Percentiles rank a stretch among this genome's conserved stretches.
phyloP scores from a whole-genome alignment of 2,888 invertebrate species.

The Ophraella communa region DNA sequence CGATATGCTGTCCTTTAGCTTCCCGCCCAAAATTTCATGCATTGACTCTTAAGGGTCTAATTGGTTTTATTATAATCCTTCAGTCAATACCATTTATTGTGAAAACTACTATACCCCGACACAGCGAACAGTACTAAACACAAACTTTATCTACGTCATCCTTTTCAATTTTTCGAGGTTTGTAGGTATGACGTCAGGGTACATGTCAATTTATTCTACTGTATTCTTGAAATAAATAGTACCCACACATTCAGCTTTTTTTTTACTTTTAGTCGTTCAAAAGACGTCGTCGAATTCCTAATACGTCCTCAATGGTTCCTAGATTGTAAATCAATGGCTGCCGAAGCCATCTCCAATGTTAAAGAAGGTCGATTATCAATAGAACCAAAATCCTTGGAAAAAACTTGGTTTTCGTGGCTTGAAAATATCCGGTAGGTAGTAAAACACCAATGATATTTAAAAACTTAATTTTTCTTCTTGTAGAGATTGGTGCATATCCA shows the following conservation, averaged over 20 bases:
- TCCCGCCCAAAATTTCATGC: too few species aligned
- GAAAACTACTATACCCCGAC: too few species aligned
- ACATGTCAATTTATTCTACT: too few species aligned
- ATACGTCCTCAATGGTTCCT: constrained; percentile 98
- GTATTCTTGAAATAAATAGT: too few species aligned
- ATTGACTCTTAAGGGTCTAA: too few species aligned
- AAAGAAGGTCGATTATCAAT: constrained; percentile 82
- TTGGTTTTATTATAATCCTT: too few species aligned
- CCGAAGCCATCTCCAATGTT: constrained; percentile 81
- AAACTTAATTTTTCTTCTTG: background rate
- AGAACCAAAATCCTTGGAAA: constrained; percentile 83
- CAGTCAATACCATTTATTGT: too few species aligned
- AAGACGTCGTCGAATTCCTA: constrained; percentile 96
- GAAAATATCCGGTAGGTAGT: constrained; percentile 76
- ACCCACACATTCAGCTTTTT: background rate
- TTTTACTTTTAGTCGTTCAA: constrained; percentile 76
- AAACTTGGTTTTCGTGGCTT: constrained; percentile 97
- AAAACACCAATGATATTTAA: background rate
- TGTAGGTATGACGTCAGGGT: too few species aligned
- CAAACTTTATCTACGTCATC: too few species aligned
- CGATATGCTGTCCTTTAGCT: too few species aligned
- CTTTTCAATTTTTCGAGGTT: too few species aligned
- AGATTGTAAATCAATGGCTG: constrained; percentile 88
- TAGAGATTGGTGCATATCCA: constrained; percentile 98
- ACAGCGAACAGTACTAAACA: too few species aligned